Evolutionary conservation across 2,888 invertebrate species (phyloP), one percentile per base, ranked within the genome.

Genomic region (Ethmia dodecea): DNA sequence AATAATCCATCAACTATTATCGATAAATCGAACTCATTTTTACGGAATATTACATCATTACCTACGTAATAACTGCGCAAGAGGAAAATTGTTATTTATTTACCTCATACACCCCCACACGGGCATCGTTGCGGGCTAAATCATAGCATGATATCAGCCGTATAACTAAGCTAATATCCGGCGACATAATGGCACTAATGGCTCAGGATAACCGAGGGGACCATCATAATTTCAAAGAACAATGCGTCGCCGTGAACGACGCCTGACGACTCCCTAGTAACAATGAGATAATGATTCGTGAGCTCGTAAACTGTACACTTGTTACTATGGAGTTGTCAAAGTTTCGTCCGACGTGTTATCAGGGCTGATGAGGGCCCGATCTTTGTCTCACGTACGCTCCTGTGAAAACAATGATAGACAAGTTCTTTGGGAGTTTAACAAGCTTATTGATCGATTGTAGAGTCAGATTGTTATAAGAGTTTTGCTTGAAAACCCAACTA

Each of bases 211-310:
- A 73, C 69, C 55, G 55, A 60, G 62, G 67, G 70, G 68, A 67
- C 68, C 69, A 74, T 73, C 79, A 76, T 79, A 79, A 81, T 73
- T 78, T 69, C 56, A 51, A 49, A 39, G 66, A 74, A 79, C 80
- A 83, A 81, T 70, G 72, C 71, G 52, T 52, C 45, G 46, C 53
- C 60, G 56, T 62, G 68, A 70, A 73, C 64, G 67, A 65, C 67
- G 69, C 67, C 66, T 66, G 72, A 61, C 56, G 64, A 70, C 67
- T 58, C 66, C 60, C 64, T 44, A 40, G 55, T 59, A 74, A 79
- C 80, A 79, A 79, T 76, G 73, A 74, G 72, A 73, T 75, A 76
- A 77, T 77, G 72, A 78, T 73, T 74, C 71, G 65, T 63, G 58
- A 62, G 67, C 60, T 70, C 73, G 68, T 75, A 73, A 72, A 72